These are phyloP conservation scores for Heliconius erato DNA, from an alignment of 2,888 invertebrate species.

Conservation along the genomic window DNA sequence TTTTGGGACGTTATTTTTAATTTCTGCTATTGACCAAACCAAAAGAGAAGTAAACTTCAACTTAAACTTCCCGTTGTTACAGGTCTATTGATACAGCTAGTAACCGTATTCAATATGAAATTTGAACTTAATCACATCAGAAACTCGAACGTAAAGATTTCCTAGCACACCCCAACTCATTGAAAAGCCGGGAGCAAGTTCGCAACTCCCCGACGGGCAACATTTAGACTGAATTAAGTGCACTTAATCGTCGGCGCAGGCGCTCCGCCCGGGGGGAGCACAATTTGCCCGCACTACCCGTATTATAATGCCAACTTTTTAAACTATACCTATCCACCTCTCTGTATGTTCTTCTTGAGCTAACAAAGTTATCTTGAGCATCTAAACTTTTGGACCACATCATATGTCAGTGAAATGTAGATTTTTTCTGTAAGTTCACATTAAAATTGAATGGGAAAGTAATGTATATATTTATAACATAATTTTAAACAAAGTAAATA, in stretches of 20 bases:
- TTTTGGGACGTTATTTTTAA: neutral
- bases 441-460: neutral
- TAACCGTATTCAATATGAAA: constrained; percentile 27
- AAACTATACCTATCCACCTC: constrained; percentile 42
- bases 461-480: too few relatives aligned
- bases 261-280: constrained; percentile 69
- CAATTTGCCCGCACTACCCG: constrained; percentile 56
- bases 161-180: constrained; percentile 43
- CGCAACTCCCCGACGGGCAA: constrained; percentile 61
- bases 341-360: constrained; percentile 25
- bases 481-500: too few relatives aligned
- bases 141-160: constrained; percentile 37
- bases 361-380: constrained; percentile 25
- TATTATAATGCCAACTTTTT: constrained; percentile 51
- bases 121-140: constrained; percentile 34
- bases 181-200: constrained; percentile 48
- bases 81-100: constrained; percentile 23
- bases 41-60: neutral
- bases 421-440: neutral
- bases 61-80: neutral
- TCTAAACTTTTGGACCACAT: neutral
- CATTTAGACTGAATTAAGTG: constrained; percentile 82
- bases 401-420: neutral
- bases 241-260: constrained; percentile 79
- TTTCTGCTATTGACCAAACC: neutral